Evolutionary conservation across 2,113 vertebrate species (phyloP).

Genomic region (Boulengeromyrus knoepffleri): DNA sequence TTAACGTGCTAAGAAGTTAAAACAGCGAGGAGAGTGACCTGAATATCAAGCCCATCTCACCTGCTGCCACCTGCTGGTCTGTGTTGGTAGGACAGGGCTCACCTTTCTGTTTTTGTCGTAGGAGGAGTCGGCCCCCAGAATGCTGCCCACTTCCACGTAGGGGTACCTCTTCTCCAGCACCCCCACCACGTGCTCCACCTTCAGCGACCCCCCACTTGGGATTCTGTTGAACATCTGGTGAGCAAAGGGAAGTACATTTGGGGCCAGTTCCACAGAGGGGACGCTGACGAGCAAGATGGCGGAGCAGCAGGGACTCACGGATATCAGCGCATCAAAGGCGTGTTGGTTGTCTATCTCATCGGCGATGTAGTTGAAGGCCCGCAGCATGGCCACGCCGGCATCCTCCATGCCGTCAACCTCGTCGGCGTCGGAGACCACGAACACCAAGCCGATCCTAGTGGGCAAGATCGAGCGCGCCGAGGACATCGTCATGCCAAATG

Average conservation of each 20-base stretch:
- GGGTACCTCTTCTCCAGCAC: conserved; percentile 86
- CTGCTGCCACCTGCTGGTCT: neutral
- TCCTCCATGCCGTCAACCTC: conserved; percentile 86
- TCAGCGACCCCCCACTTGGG: conserved; percentile 68
- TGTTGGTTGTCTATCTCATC: conserved; percentile 81
- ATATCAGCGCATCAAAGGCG: conserved; percentile 80
- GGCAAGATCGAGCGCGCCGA: neutral
- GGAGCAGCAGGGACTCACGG: conserved; percentile 61
- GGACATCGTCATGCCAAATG: neutral
- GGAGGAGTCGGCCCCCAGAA: conserved; percentile 80
- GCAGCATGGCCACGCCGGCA: conserved; percentile 80
- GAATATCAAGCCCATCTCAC: neutral
- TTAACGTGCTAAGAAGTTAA: neutral
- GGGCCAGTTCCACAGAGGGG: neutral
- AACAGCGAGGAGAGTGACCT: neutral
- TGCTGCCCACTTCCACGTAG: conserved; percentile 79
- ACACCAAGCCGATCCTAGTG: conserved; percentile 78
- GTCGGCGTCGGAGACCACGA: conserved; percentile 82
- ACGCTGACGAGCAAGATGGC: neutral
- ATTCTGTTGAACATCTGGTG: conserved; percentile 82
- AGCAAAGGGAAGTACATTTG: neutral
- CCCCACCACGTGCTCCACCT: conserved; percentile 79
- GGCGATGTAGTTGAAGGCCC: conserved; percentile 86
- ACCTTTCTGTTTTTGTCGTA: conserved; percentile 93
- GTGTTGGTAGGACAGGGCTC: conserved; percentile 24